phyloP scores from a whole-genome alignment of 2,113 vertebrate genomes.

The Pluvialis apricaria region DNA sequence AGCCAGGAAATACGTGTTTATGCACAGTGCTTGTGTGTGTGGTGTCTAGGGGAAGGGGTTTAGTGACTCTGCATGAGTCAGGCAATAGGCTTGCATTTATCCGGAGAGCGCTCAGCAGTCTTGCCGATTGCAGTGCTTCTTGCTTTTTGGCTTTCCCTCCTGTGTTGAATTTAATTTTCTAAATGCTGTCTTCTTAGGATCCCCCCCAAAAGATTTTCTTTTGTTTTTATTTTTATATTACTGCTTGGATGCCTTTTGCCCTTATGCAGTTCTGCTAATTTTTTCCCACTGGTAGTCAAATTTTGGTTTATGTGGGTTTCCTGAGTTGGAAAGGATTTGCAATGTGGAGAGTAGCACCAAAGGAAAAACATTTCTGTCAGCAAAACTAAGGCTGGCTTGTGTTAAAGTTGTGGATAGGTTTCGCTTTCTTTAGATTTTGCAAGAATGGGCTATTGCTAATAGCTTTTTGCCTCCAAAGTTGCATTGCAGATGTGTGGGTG shows the following conservation, averaged over 20 bases:
- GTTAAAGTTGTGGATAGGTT: neutral
- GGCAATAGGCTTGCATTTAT: neutral
- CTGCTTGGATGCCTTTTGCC: neutral
- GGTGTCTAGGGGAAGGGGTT: neutral
- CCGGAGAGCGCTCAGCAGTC: neutral
- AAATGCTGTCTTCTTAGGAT: neutral
- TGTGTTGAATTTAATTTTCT: neutral
- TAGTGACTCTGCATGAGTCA: neutral
- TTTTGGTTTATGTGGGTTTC: slow-evolving; percentile 29
- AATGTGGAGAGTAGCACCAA: neutral
- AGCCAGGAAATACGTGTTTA: slow-evolving; percentile 3
- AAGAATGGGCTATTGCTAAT: neutral
- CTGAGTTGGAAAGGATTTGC: neutral
- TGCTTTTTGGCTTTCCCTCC: neutral
- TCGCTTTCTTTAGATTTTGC: neutral
- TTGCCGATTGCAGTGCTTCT: neutral
- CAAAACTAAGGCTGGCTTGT: neutral
- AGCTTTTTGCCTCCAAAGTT: neutral
- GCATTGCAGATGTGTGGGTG: neutral
- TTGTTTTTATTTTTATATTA: neutral
- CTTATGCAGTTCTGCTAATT: neutral
- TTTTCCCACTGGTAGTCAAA: neutral
- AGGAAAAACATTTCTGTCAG: neutral
- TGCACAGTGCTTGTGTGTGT: neutral
- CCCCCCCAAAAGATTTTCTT: neutral